Base-by-base conservation (phyloP, 2,797 vertebrate genomes). In the Chiloscyllium punctatum region DNA sequence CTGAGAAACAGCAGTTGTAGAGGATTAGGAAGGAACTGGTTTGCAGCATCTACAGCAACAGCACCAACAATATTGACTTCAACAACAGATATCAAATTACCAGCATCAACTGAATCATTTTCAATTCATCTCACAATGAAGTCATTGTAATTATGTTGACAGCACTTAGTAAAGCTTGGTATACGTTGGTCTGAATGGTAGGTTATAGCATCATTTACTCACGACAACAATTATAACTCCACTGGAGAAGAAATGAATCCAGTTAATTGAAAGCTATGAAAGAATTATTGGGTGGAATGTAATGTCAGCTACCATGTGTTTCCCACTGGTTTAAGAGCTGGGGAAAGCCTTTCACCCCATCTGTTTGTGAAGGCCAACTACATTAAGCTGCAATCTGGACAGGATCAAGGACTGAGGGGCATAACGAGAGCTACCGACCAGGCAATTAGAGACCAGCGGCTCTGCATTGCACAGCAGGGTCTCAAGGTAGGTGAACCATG, bases 21-120 rank as follows among this genome's bases (percentile, higher is more conserved):
- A 62, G 57, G 9, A 62, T 62, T 9, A 62, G 7, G 57, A 62
- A 62, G 57, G 57, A 62, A n/a, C n/a, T n/a, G n/a, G n/a, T n/a
- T 84, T 84, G 11, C 57, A 57, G 84, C 95, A 66, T 18, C 79
- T 66, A 1, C 30, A 74, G 33, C 30, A 77, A 11, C 2, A 9
- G 62, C 95, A 9, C 95, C 95, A 42, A 1, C 37, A 0, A 96
- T 68, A 6, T 94, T 82, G 53, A 25, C 62, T 77, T 96, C 96
- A 1, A n/a, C 0, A 0, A 92, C 74, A 42, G 72, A 18, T 30
- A 84, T 48, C 82, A 84, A 48, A 18, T 84, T 66, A 42, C 5
- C 68, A 94, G 66, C 33, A 25, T 66, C 42, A 94, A 94, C 51
- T 18, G 48, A 51, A 48, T 25, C 1, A 9, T 23, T 86, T 86